These are phyloP conservation scores for Spodoptera picta DNA, from an alignment of 2,888 invertebrate species.

Conservation along the genomic window DNA sequence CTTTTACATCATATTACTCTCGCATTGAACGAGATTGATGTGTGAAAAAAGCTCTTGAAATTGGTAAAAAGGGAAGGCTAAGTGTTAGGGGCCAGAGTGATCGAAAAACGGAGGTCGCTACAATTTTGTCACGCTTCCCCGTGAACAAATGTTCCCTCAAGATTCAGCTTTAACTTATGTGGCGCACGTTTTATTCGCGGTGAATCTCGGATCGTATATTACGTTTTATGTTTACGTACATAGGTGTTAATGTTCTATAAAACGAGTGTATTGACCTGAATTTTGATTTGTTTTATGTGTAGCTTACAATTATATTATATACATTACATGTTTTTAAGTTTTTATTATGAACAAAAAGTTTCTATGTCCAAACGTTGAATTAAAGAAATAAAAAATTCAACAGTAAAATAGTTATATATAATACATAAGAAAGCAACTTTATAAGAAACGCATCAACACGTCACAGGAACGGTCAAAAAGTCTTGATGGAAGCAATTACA, in stretches of 20 bases:
- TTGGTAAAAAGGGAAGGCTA: slow-evolving; percentile 88
- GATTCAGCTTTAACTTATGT: slow-evolving; percentile 83
- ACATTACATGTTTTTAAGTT: no score
- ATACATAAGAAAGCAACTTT: not conserved
- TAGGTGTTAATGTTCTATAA: slow-evolving; percentile 70
- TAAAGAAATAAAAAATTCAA: no score
- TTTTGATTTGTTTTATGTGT: slow-evolving; percentile 4
- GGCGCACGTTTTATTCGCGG: slow-evolving; percentile 84
- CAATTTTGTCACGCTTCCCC: slow-evolving; percentile 87
- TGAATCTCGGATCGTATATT: slow-evolving; percentile 70
- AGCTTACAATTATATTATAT: not conserved
- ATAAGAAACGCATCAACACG: slow-evolving; percentile 44
- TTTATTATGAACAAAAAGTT: no score
- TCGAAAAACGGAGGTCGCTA: slow-evolving; percentile 82
- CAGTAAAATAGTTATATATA: no score
- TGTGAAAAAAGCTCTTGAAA: slow-evolving; percentile 85
- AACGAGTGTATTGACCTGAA: slow-evolving; percentile 23
- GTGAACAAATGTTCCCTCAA: slow-evolving; percentile 86
- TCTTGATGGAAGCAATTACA: slow-evolving; percentile 81
- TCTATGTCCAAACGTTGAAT: no score
- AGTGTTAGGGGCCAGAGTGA: slow-evolving; percentile 84
- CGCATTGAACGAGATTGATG: slow-evolving; percentile 85
- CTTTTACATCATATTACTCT: slow-evolving; percentile 81
- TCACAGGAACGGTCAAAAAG: slow-evolving; percentile 58
- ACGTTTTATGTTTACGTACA: slow-evolving; percentile 69